Percentiles rank a stretch among this genome's conserved stretches.
Evolutionary conservation across 2,888 invertebrate species (phyloP).

Genomic region (Masnerella sp.): DNA sequence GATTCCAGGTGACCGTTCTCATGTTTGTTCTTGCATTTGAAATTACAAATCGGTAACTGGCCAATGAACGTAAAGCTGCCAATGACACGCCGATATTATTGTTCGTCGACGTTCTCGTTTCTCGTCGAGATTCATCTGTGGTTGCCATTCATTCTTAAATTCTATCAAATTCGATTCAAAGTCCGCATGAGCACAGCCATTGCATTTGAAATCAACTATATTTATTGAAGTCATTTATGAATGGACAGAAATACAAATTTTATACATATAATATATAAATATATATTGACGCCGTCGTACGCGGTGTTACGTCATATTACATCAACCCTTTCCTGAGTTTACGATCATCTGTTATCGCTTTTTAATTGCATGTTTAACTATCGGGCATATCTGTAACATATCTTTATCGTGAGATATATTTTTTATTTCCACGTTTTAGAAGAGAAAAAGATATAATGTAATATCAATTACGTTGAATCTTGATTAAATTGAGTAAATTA

Average conservation of each 20-base stretch:
- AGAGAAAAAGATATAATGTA: background rate
- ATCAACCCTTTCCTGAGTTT: slow-evolving; percentile 53
- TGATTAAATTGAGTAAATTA: too few relatives aligned
- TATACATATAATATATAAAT: slow-evolving; percentile 54
- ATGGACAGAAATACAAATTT: slow-evolving; percentile 53
- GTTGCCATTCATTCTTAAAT: slow-evolving; percentile 49
- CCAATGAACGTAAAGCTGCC: slow-evolving; percentile 17
- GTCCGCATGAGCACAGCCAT: slow-evolving; percentile 20
- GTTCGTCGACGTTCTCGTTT: slow-evolving; percentile 14
- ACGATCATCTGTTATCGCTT: too few relatives aligned
- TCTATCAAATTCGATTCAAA: slow-evolving; percentile 30
- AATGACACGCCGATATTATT: slow-evolving; percentile 21
- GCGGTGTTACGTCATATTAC: slow-evolving; percentile 24
- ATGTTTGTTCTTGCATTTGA: slow-evolving; percentile 2
- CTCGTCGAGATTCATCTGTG: slow-evolving; percentile 26
- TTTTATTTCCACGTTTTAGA: background rate
- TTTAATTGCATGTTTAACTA: slow-evolving; percentile 2
- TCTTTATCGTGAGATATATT: slow-evolving; percentile 23
- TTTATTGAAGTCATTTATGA: slow-evolving; percentile 52
- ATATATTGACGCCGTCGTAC: slow-evolving; percentile 33
- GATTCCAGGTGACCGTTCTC: slow-evolving; percentile 74
- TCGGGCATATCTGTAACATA: slow-evolving; percentile 48
- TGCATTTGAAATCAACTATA: slow-evolving; percentile 50
- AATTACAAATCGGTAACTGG: slow-evolving; percentile 2
- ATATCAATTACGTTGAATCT: background rate